Conservation (phyloP, 1,140 invertebrate species). For the Eurosta solidaginis region DNA sequence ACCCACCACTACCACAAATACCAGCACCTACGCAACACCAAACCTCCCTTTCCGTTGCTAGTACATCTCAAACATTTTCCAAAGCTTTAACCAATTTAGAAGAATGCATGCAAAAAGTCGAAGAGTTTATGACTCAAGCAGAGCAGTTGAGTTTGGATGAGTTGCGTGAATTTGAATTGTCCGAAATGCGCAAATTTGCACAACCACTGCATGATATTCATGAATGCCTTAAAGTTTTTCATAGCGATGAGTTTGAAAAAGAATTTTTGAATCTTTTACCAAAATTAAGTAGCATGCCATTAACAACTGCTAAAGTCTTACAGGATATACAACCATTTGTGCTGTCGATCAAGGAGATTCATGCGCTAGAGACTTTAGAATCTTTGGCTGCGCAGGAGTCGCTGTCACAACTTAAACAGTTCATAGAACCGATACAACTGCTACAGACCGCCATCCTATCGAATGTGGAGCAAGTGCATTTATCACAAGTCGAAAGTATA, state of each 20-base stretch:
- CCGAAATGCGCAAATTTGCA: slow-evolving; percentile 44
- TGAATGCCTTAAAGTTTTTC: slow-evolving; percentile 33
- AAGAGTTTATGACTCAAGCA: slow-evolving; percentile 48
- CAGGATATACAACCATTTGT: slow-evolving; percentile 33
- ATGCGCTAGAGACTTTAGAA: slow-evolving; percentile 36
- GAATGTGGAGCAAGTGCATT: slow-evolving; percentile 32
- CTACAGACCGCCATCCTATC: slow-evolving; percentile 37
- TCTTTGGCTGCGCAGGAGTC: slow-evolving; percentile 26
- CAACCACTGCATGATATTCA: slow-evolving; percentile 45
- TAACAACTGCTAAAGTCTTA: slow-evolving; percentile 31
- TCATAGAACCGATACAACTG: slow-evolving; percentile 35
- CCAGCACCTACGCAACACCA: too few relatives aligned
- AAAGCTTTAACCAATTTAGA: slow-evolving; percentile 50
- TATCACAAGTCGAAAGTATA: slow-evolving; percentile 36
- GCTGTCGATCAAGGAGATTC: slow-evolving; percentile 34
- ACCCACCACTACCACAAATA: too few relatives aligned
- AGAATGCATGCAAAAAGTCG: slow-evolving; percentile 49
- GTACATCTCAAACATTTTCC: slow-evolving; percentile 46
- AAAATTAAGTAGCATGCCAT: slow-evolving; percentile 23
- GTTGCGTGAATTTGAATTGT: slow-evolving; percentile 42
- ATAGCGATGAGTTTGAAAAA: slow-evolving; percentile 34
- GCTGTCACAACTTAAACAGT: slow-evolving; percentile 16
- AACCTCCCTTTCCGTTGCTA: slow-evolving; percentile 46
- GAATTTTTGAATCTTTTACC: neutral
- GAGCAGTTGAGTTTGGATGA: slow-evolving; percentile 36